Evolutionary conservation across 2,888 invertebrate genomes (phyloP).

Genomic region (Tolmerus cingulatus): DNA sequence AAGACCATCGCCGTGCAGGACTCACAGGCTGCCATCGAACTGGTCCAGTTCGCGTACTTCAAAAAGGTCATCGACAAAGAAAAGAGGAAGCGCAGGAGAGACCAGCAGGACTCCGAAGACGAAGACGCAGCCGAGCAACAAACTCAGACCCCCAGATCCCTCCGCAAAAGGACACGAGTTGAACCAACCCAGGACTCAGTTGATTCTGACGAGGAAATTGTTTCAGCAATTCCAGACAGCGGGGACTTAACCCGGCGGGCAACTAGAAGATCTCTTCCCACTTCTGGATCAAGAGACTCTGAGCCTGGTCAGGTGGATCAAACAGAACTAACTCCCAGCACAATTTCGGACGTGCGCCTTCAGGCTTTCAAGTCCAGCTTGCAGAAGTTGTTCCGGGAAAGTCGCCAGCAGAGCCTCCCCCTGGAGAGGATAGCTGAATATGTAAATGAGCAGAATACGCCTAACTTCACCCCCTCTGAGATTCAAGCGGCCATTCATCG

Average conservation of each 20-base stretch:
- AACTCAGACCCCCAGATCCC: conserved; percentile 47
- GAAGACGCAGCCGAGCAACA: conserved; percentile 58
- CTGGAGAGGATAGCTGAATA: conserved; percentile 71
- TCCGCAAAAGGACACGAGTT: conserved; percentile 57
- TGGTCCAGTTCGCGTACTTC: conserved; percentile 95
- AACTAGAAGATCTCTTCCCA: conserved; percentile 55
- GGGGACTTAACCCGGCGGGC: conserved; percentile 61
- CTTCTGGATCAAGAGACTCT: conserved; percentile 1
- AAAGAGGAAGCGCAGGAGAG: conserved; percentile 72
- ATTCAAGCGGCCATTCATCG: conserved; percentile 78
- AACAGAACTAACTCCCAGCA: conserved; percentile 50
- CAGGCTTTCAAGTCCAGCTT: conserved; percentile 76
- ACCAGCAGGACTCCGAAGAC: conserved; percentile 66
- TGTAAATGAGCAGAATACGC: conserved; percentile 70
- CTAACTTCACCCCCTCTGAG: conserved; percentile 73
- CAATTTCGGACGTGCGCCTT: conserved; percentile 66
- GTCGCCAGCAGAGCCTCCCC: conserved; percentile 78
- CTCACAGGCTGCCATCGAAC: conserved; percentile 89
- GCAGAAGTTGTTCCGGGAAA: conserved; percentile 78
- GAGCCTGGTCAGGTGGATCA: conserved; percentile 30
- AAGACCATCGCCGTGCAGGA: conserved; percentile 84
- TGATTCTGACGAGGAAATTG: conserved; percentile 57
- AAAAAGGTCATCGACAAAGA: conserved; percentile 87
- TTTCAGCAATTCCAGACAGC: conserved; percentile 58
- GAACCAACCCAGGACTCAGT: conserved; percentile 49